These are phyloP conservation scores for Centroberyx gerrardi DNA, from an alignment of 2,797 vertebrate species.

Conservation along the genomic window DNA sequence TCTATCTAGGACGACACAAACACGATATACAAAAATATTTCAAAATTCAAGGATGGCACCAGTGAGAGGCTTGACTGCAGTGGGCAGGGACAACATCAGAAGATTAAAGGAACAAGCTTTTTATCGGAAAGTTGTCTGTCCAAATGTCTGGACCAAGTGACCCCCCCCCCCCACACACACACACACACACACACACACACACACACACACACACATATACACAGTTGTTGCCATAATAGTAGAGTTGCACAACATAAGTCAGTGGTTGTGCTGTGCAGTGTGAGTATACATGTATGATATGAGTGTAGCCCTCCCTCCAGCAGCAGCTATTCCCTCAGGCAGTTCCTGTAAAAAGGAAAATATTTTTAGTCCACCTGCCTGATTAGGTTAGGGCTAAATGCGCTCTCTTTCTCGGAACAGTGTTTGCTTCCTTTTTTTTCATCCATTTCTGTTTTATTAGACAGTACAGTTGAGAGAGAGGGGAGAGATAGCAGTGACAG, in stretches of 20 bases:
- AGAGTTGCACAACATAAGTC: neutral
- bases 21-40: neutral
- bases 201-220: neutral
- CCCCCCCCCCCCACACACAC: too few relatives aligned
- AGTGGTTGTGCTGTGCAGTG: neutral
- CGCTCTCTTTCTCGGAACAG: neutral
- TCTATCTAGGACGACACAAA: neutral
- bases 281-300: neutral
- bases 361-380: conserved; percentile 1
- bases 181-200: too few relatives aligned
- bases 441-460: neutral
- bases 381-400: neutral
- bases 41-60: neutral
- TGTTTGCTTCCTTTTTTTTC: neutral
- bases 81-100: too few relatives aligned
- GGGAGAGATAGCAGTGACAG: neutral
- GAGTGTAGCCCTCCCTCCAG: neutral
- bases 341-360: neutral
- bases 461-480: neutral
- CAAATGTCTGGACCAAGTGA: too few relatives aligned
- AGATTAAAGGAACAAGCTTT: too few relatives aligned
- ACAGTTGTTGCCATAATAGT: neutral
- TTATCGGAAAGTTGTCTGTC: too few relatives aligned
- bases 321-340: neutral
- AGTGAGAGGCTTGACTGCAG: neutral